Evolutionary conservation across 2,113 vertebrate genomes (phyloP).

Genomic region (Pseudorhombus dupliciocellatus): DNA sequence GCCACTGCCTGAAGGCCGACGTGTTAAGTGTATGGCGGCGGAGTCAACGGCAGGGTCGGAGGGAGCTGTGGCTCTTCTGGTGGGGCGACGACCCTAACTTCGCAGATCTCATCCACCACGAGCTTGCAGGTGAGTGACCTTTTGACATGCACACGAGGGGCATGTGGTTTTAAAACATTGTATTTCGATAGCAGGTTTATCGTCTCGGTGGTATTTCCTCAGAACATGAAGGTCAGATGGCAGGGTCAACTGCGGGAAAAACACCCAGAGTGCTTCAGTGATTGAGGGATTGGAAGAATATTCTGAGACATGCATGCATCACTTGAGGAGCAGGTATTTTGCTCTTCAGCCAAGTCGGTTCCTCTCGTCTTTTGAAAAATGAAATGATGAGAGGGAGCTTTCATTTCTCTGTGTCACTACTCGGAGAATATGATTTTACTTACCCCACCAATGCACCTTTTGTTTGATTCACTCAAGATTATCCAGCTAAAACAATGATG

Average conservation of each 20-base stretch:
- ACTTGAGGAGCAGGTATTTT: conserved; percentile 12
- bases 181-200: neutral
- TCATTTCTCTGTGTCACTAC: neutral
- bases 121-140: conserved; percentile 86
- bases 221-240: conserved; percentile 2
- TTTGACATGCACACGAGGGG: neutral
- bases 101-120: conserved; percentile 93
- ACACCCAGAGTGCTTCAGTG: conserved; percentile 17
- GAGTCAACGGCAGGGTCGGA: conserved; percentile 91
- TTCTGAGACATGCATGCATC: neutral
- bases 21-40: conserved; percentile 95
- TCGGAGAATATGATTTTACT: conserved; percentile 38
- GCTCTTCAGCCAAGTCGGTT: neutral
- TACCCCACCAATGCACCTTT: conserved; percentile 6
- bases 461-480: conserved; percentile 51
- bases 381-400: neutral
- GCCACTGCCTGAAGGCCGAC: conserved; percentile 95
- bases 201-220: neutral
- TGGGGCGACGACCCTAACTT: conserved; percentile 98
- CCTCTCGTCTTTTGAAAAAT: conserved; percentile 1
- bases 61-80: conserved; percentile 98
- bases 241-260: neutral
- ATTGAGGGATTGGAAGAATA: conserved; percentile 5
- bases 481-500: conserved; percentile 42
- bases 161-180: neutral